Conservation (phyloP, 1,140 invertebrate genomes). For the Halictus rubicundus region DNA sequence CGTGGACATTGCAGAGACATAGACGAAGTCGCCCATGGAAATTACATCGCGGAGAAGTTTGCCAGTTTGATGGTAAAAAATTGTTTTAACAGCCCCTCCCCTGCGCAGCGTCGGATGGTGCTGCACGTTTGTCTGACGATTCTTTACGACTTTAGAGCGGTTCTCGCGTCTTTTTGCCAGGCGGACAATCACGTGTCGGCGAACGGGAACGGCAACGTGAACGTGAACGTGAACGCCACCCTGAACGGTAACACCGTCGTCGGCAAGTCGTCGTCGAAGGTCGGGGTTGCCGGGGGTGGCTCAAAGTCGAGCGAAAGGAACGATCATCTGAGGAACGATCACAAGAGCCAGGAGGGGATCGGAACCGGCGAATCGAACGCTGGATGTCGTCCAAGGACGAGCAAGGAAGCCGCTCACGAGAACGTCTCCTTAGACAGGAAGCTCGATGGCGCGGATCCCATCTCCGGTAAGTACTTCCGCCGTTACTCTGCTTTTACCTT, state of each 20-base stretch:
- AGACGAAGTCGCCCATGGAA: too few species aligned
- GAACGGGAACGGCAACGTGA: slow-evolving; percentile 71
- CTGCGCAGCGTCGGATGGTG: too few species aligned
- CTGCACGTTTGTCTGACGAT: slow-evolving; percentile 10
- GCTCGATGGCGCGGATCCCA: slow-evolving; percentile 71
- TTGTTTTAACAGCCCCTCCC: too few species aligned
- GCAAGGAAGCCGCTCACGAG: slow-evolving; percentile 70
- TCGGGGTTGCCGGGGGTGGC: slow-evolving; percentile 56
- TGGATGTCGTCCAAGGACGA: slow-evolving; percentile 69
- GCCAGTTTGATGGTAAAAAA: too few species aligned
- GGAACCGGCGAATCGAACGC: slow-evolving; percentile 62
- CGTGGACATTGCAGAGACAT: too few species aligned
- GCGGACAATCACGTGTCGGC: slow-evolving; percentile 54
- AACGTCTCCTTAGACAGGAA: slow-evolving; percentile 69
- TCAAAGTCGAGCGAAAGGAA: slow-evolving; percentile 61
- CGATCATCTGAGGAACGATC: slow-evolving; percentile 61
- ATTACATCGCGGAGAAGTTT: too few species aligned
- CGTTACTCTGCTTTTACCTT: slow-evolving; percentile 60
- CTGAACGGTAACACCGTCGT: slow-evolving; percentile 68
- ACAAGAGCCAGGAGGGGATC: slow-evolving; percentile 60
- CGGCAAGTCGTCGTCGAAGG: slow-evolving; percentile 63
- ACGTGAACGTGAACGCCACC: slow-evolving; percentile 67
- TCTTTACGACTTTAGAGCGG: slow-evolving; percentile 12
- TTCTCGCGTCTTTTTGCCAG: slow-evolving; percentile 40
- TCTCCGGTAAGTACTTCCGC: slow-evolving; percentile 72